Evolutionary conservation across 1,140 invertebrate genomes (phyloP).

Genomic region (Ceratosolen solmsi): DNA sequence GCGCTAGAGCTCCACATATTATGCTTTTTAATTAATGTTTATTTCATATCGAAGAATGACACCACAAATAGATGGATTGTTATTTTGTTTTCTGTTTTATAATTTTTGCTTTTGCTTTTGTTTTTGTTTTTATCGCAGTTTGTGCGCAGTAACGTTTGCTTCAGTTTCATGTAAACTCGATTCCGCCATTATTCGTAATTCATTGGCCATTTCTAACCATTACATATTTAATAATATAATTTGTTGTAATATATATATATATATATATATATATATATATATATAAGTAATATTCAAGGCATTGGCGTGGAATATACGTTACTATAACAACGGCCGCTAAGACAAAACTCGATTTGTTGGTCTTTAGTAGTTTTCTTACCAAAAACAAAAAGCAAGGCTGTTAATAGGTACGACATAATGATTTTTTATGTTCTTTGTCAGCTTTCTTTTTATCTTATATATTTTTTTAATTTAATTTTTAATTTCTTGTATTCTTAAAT

Average conservation of each 20-base stretch:
- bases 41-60: not conserved
- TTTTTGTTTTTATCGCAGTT: not conserved
- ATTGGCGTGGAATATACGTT: slow-evolving; percentile 19
- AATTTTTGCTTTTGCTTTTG: not conserved
- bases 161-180: no score
- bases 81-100: slow-evolving; percentile 10
- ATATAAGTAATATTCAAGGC: not conserved
- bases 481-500: not conserved
- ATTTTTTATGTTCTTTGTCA: no score
- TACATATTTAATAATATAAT: not conserved
- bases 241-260: not conserved
- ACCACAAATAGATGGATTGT: not conserved
- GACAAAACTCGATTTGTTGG: not conserved
- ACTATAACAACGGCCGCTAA: not conserved
- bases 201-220: no score
- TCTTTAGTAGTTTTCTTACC: slow-evolving; percentile 29
- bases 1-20: not conserved
- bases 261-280: not conserved
- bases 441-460: no score
- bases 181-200: not conserved
- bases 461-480: not conserved
- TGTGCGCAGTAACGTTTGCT: not conserved
- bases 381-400: slow-evolving; percentile 7
- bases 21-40: slow-evolving; percentile 5
- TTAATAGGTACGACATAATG: not conserved